phyloP scores from a whole-genome alignment of 2,888 invertebrate genomes.

The Synergus umbraculus region DNA sequence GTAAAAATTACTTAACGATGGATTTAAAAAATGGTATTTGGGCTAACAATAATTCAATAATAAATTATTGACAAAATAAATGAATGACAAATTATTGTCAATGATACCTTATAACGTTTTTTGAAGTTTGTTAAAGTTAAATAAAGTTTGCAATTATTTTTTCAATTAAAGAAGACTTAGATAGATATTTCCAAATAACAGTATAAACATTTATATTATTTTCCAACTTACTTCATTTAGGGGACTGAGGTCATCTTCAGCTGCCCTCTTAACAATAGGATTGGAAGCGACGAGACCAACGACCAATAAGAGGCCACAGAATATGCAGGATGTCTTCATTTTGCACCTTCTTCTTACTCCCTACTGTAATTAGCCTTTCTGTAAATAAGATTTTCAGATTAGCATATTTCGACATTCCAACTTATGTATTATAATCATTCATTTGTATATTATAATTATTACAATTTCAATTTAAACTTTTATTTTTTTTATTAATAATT shows the following conservation, averaged over 20 bases:
- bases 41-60: background rate
- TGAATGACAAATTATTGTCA: too few species aligned
- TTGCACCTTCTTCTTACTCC: constrained; percentile 6
- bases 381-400: constrained; percentile 1
- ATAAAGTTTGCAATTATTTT: background rate
- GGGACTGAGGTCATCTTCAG: constrained; percentile 70
- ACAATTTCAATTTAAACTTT: background rate
- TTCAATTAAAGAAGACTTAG: background rate
- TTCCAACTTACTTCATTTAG: constrained; percentile 72
- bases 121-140: background rate
- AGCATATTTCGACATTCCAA: background rate
- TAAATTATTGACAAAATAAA: background rate
- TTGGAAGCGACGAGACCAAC: constrained; percentile 60
- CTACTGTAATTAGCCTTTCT: background rate
- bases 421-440: too few species aligned
- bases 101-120: too few species aligned
- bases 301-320: constrained; percentile 62
- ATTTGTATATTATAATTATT: too few species aligned
- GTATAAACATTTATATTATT: background rate
- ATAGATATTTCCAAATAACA: too few species aligned
- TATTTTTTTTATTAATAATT: too few species aligned
- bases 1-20: background rate
- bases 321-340: constrained; percentile 67
- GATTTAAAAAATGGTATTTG: background rate
- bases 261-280: constrained; percentile 69